Evolutionary conservation across 2,888 invertebrate genomes (phyloP).

Genomic region (Drosophila antonietae): DNA sequence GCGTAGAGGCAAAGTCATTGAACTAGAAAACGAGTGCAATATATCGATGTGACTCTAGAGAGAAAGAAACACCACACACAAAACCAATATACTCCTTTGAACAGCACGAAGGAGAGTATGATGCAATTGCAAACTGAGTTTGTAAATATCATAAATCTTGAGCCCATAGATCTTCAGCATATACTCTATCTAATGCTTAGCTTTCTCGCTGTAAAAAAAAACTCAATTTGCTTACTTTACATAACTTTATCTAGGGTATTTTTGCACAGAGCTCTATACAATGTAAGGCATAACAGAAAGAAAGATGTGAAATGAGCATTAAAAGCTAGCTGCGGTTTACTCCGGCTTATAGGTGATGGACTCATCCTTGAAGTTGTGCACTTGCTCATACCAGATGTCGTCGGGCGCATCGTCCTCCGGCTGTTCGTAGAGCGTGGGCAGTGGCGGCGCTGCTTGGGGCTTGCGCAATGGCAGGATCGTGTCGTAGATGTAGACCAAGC

Average conservation of each 20-base stretch:
- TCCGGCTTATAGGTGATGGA: constrained; percentile 88
- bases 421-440: constrained; percentile 92
- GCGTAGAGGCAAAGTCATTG: too few relatives aligned
- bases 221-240: not conserved
- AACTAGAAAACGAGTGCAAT: too few relatives aligned
- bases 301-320: constrained; percentile 14
- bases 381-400: constrained; percentile 90
- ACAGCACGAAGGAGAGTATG: too few relatives aligned
- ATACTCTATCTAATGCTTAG: too few relatives aligned
- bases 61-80: too few relatives aligned
- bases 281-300: constrained; percentile 35
- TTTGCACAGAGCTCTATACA: constrained; percentile 29
- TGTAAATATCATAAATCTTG: too few relatives aligned
- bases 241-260: constrained; percentile 26
- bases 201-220: not conserved
- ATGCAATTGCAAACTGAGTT: too few relatives aligned
- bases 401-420: constrained; percentile 85
- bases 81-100: too few relatives aligned
- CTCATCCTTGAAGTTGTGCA: constrained; percentile 91
- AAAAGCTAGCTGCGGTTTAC: constrained; percentile 28
- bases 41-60: too few relatives aligned
- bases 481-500: constrained; percentile 92
- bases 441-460: constrained; percentile 87
- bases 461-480: constrained; percentile 88
- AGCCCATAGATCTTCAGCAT: too few relatives aligned